A percentile compares a stretch with the other conserved stretches of the same genome.
These are phyloP conservation scores for Palaemon carinicauda DNA, from an alignment of 1,140 invertebrate species.

Conservation along the genomic window DNA sequence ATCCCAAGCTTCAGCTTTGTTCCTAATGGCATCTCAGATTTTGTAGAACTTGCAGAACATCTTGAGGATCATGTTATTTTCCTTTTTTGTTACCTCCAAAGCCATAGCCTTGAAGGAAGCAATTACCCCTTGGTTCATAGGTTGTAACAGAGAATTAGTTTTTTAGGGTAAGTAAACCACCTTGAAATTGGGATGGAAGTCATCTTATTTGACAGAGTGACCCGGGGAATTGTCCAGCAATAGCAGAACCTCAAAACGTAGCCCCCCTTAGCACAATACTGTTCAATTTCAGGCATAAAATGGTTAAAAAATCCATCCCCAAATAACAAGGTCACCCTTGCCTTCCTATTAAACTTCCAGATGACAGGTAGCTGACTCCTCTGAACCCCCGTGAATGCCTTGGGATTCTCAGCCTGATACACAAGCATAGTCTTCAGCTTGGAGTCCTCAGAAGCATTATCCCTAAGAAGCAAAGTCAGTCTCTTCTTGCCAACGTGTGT, in stretches of 20 bases:
- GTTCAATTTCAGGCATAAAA: background rate
- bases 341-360: background rate
- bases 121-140: constrained; percentile 67
- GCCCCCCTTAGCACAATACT: background rate
- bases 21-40: no score
- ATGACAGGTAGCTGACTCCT: background rate
- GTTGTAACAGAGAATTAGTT: constrained; percentile 65
- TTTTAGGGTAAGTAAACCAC: constrained; percentile 66
- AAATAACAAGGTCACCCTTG: background rate
- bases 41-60: no score
- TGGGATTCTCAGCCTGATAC: background rate
- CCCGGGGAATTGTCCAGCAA: background rate
- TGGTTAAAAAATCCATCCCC: background rate
- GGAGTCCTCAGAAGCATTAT: background rate
- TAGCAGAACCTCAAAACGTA: background rate
- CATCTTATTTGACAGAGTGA: background rate
- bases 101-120: constrained; percentile 60
- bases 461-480: background rate
- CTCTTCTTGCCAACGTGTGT: background rate
- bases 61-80: no score
- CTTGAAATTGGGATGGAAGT: constrained; percentile 61
- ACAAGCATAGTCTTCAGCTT: background rate
- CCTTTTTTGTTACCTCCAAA: no score
- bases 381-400: background rate
- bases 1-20: no score